Conservation (phyloP, 2,888 invertebrate genomes). For the Geophilus truncorum region DNA sequence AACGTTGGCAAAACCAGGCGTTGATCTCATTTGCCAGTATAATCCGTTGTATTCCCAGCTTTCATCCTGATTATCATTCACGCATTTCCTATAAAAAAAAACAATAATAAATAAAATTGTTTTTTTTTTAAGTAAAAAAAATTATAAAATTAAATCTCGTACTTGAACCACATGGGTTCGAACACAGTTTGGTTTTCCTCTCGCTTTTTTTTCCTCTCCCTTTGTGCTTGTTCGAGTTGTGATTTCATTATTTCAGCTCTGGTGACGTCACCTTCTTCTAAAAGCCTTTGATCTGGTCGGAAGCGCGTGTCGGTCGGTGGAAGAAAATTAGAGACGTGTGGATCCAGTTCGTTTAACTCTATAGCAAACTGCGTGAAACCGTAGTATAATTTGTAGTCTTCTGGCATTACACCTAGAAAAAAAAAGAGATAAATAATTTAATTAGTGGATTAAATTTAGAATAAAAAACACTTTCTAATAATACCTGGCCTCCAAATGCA, state of each 20-base stretch:
- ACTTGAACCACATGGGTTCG: slow-evolving; percentile 61
- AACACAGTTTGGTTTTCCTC: slow-evolving; percentile 55
- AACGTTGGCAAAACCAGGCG: slow-evolving; percentile 59
- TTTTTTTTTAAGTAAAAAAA: background rate
- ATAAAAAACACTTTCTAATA: too few species aligned
- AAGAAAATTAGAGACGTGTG: slow-evolving; percentile 57
- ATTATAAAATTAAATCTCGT: slow-evolving; percentile 39
- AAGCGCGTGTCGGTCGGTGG: slow-evolving; percentile 72
- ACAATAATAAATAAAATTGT: background rate
- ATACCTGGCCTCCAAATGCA: slow-evolving; percentile 75
- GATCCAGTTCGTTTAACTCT: slow-evolving; percentile 71
- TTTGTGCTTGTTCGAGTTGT: slow-evolving; percentile 66
- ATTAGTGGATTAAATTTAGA: too few species aligned
- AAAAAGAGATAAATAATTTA: too few species aligned
- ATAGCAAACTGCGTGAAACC: slow-evolving; percentile 80
- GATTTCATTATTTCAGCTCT: slow-evolving; percentile 67
- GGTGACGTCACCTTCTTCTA: slow-evolving; percentile 69
- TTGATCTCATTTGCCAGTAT: slow-evolving; percentile 68
- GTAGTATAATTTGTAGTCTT: slow-evolving; percentile 72
- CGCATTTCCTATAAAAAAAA: background rate
- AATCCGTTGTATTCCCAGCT: slow-evolving; percentile 66
- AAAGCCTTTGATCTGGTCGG: slow-evolving; percentile 69
- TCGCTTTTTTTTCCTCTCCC: slow-evolving; percentile 61
- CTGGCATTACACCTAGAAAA: slow-evolving; percentile 77
- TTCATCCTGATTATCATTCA: slow-evolving; percentile 54